Conservation (phyloP, 2,888 invertebrate species). For the Apodemia mormo region DNA sequence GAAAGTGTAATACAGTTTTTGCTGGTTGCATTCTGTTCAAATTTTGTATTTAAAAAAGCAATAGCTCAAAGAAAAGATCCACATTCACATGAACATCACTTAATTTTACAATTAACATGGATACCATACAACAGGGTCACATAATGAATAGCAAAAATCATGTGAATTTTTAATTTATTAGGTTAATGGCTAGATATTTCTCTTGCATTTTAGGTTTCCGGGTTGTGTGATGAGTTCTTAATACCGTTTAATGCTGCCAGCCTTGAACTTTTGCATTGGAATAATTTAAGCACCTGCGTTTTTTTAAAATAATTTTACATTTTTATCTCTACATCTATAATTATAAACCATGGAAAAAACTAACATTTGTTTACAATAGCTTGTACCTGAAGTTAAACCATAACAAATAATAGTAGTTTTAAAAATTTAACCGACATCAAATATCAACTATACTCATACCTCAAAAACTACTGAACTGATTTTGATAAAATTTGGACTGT, state of each 20-base stretch:
- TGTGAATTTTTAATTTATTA: conserved; percentile 8
- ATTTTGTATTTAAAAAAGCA: background rate
- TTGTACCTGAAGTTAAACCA: too few species aligned
- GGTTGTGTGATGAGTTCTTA: background rate
- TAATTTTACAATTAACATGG: conserved; percentile 2
- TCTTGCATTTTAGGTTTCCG: background rate
- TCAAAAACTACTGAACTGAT: too few species aligned
- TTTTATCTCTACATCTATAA: background rate
- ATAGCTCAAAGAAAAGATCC: background rate
- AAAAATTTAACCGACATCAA: too few species aligned
- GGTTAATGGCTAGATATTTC: conserved; percentile 5
- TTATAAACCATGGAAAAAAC: too few species aligned
- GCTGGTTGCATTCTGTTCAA: background rate
- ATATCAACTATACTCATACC: too few species aligned
- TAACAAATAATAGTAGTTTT: too few species aligned
- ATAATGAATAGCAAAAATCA: background rate
- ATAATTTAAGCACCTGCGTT: conserved; percentile 3
- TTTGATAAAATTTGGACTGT: too few species aligned
- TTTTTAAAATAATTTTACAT: background rate
- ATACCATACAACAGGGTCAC: conserved; percentile 5
- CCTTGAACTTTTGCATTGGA: background rate
- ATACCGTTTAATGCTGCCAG: background rate
- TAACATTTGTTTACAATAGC: too few species aligned
- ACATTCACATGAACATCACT: background rate
- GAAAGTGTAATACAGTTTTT: background rate